phyloP scores from a whole-genome alignment of 2,797 vertebrate species.

The Bryconaethiops microstoma region DNA sequence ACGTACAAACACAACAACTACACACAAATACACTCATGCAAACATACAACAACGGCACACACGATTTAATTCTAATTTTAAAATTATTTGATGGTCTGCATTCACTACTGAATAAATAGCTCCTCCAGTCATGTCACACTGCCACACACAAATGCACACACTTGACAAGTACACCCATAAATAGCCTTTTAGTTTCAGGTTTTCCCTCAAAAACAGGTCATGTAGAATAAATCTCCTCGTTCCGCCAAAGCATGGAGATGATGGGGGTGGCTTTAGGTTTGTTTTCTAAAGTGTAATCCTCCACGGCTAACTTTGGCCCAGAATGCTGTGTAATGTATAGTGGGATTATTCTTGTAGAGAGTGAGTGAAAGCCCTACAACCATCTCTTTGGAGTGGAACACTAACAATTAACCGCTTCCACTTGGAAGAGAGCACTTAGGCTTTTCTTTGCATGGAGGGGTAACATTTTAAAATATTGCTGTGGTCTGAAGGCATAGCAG shows the following conservation, averaged over 20 bases:
- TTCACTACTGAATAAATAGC: not conserved
- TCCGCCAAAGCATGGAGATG: constrained; percentile 57
- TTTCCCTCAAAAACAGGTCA: constrained; percentile 64
- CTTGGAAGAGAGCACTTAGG: not conserved
- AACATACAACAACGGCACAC: too few relatives aligned
- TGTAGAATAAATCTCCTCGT: constrained; percentile 64
- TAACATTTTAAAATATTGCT: not conserved
- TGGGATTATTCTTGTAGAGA: constrained; percentile 61
- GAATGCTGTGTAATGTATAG: constrained; percentile 64
- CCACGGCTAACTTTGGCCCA: constrained; percentile 59
- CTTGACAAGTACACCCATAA: not conserved
- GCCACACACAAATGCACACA: not conserved
- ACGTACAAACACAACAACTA: too few relatives aligned
- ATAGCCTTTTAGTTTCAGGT: not conserved
- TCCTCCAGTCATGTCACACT: not conserved
- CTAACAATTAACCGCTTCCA: constrained; percentile 26
- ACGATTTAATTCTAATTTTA: too few relatives aligned
- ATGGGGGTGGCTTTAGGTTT: constrained; percentile 54
- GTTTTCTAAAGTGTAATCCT: constrained; percentile 61
- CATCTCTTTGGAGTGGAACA: constrained; percentile 13
- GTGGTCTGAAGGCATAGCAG: constrained; percentile 2
- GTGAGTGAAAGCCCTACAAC: constrained; percentile 24
- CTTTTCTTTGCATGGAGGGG: not conserved
- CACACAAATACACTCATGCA: too few relatives aligned
- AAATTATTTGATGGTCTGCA: not conserved